Conservation (phyloP, 2,797 vertebrate species). For the Scyliorhinus canicula region DNA sequence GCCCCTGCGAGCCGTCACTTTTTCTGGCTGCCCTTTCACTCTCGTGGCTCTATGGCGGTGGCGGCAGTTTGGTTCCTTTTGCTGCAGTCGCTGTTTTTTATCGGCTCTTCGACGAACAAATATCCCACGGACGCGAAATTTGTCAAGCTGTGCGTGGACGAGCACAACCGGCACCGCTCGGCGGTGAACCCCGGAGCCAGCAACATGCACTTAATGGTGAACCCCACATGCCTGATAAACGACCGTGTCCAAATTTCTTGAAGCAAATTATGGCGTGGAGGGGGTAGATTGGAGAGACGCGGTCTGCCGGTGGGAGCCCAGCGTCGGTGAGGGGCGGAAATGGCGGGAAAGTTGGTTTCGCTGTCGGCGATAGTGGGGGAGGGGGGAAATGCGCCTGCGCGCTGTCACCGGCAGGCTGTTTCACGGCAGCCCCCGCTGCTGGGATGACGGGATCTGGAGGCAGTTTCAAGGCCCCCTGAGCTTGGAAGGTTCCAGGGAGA, state of each 20-base stretch:
- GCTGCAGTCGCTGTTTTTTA: not conserved
- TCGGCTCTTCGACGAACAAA: fast-evolving
- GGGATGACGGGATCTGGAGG: too few relatives aligned
- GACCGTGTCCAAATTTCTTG: not conserved
- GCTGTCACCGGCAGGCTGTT: not conserved
- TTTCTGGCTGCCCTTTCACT: not conserved
- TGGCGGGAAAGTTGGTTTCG: not conserved
- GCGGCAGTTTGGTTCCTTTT: not conserved
- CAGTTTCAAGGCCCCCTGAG: too few relatives aligned
- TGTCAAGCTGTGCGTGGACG: not conserved
- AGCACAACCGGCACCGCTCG: not conserved
- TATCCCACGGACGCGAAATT: not conserved
- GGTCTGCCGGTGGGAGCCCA: not conserved
- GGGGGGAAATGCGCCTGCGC: not conserved
- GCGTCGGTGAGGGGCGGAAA: not conserved
- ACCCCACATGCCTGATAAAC: not conserved
- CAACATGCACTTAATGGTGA: slow-evolving; percentile 8
- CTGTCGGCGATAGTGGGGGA: not conserved
- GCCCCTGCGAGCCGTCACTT: too few relatives aligned
- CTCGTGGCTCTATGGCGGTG: too few relatives aligned
- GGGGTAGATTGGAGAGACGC: too few relatives aligned
- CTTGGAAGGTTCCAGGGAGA: too few relatives aligned
- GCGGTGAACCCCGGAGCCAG: not conserved
- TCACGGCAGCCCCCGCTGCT: not conserved
- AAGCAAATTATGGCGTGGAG: not conserved